Base-by-base conservation (phyloP, 2,797 vertebrate species). In the Lagodon rhomboides region DNA sequence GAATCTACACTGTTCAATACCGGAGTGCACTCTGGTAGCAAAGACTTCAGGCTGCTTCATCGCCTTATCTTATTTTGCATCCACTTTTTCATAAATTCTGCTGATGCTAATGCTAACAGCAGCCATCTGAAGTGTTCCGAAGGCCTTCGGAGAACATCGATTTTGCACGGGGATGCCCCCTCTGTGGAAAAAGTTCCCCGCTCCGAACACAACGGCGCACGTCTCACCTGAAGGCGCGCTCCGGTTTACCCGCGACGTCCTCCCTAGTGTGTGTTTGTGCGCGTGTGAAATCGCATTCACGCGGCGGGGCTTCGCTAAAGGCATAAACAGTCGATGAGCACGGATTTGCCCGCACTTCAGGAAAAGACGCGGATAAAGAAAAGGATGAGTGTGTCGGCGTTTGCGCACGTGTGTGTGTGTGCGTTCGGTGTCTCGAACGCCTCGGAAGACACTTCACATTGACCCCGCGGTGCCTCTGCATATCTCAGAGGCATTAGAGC, bases 341-440 rank as follows among this genome's bases (percentile, higher is more conserved):
- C 92, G 92, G 87, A 92, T 93, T 92, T 88, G 67, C 75, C 81
- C 12, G 75, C 89, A 91, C 91, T 93, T 90, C 38, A 93, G 89
- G 47, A 86, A 75, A 91, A 88, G 82, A 79, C 53, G 17, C 5
- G 80, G 81, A 86, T 85, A 85, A 85, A 82, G 81, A 74, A 74
- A 79, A 61, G 83, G 90, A 91, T 88, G 80, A 92, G 89, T 82
- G 90, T 90, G 85, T 86, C 77, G 73, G 30, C 44, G 80, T 87
- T 82, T 87, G 82, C n/a, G 43, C 85, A 80, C 50, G 73, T 67
- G 77, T 80, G 67, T 67, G 75, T 79, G 69, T 70, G 64, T 66
- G n/a, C n/a, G 75, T 87, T 86, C 44, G 47, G 7, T 56, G 54
- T 65, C 84, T 86, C 66, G 44, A 74, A 82, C 44, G 76, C 71